A percentile compares a stretch with the other conserved stretches of the same genome.
Conservation (phyloP, 2,797 vertebrate species). For the Macrochelys suwanniensis region DNA sequence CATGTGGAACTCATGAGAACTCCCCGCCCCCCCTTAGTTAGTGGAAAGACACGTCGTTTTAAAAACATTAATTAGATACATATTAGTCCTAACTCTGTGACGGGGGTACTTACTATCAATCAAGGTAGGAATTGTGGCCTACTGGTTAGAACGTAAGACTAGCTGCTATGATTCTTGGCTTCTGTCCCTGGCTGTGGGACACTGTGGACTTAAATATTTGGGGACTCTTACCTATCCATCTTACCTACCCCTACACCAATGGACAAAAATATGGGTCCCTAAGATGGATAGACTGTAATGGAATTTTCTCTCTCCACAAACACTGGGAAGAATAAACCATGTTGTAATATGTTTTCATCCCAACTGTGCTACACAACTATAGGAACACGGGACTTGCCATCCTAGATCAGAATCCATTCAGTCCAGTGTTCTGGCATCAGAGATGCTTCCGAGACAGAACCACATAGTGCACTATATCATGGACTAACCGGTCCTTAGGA, state of each 20-base stretch:
- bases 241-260: background rate
- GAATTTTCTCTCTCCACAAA: background rate
- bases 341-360: background rate
- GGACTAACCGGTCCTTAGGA: accelerated
- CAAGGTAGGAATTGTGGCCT: background rate
- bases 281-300: background rate
- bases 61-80: background rate
- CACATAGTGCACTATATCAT: background rate
- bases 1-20: background rate
- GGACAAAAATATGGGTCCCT: background rate
- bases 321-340: background rate
- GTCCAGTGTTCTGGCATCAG: background rate
- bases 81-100: background rate
- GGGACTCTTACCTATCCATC: background rate
- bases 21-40: background rate
- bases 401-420: background rate
- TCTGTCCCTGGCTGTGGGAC: background rate
- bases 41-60: background rate
- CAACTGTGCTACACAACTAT: background rate
- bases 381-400: slow-evolving; percentile 24
- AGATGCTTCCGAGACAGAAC: background rate
- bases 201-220: background rate
- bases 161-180: background rate
- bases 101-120: background rate
- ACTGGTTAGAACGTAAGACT: background rate